phyloP scores from a whole-genome alignment of 2,888 invertebrate species.

The Caenorhabditis japonica region DNA sequence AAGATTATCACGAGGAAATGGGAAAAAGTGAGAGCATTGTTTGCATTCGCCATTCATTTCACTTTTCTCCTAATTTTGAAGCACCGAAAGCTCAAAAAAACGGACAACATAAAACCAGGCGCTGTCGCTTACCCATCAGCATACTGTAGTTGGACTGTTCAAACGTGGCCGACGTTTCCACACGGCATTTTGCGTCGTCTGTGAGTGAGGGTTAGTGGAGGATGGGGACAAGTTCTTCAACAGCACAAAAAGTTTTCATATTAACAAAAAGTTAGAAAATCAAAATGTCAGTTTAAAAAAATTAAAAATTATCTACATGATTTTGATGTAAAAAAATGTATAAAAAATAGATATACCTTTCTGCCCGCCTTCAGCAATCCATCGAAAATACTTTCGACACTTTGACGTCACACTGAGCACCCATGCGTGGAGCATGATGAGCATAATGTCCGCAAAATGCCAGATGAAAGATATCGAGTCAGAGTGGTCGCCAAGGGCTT shows the following conservation, averaged over 20 bases:
- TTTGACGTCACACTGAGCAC: slow-evolving; percentile 54
- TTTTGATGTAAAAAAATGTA: no score
- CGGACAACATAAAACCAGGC: no score
- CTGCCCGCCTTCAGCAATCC: slow-evolving; percentile 30
- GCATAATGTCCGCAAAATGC: slow-evolving; percentile 54
- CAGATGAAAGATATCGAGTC: slow-evolving; percentile 56
- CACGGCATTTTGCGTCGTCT: slow-evolving; percentile 17
- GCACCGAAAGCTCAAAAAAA: no score
- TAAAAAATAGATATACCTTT: slow-evolving; percentile 39
- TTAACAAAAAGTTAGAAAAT: neutral
- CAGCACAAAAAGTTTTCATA: neutral
- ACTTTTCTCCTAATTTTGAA: no score
- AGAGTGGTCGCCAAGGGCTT: slow-evolving; percentile 52
- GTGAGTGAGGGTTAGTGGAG: slow-evolving; percentile 26
- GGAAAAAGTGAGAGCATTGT: no score
- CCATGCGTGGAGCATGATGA: slow-evolving; percentile 55
- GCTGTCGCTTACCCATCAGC: slow-evolving; percentile 40
- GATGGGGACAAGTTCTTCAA: slow-evolving; percentile 35
- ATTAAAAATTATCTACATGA: no score
- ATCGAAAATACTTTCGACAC: slow-evolving; percentile 48
- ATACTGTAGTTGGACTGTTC: slow-evolving; percentile 46
- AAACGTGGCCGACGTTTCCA: slow-evolving; percentile 34
- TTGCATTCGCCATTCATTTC: no score
- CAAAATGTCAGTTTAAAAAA: neutral
- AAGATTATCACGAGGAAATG: no score